These are phyloP conservation scores for Drosophila kohkoa DNA, from an alignment of 1,140 invertebrate species.

Conservation along the genomic window DNA sequence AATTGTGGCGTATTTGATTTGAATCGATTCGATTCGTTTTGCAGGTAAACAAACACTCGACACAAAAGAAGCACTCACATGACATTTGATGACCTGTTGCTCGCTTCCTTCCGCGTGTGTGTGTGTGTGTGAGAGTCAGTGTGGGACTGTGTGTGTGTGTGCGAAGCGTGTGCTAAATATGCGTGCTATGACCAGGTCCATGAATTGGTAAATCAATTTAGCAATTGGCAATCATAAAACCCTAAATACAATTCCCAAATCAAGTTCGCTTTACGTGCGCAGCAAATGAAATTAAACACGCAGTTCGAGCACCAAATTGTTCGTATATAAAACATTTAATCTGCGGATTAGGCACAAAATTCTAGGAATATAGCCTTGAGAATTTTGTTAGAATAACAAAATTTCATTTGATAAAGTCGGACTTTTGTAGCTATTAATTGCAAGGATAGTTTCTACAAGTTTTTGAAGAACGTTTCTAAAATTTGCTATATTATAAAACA, in stretches of 20 bases:
- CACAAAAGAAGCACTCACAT: slow-evolving; percentile 12
- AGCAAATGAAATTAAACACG: not conserved
- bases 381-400: no score
- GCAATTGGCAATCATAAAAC: not conserved
- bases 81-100: slow-evolving; percentile 36
- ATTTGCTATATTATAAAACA: no score
- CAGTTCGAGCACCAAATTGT: not conserved
- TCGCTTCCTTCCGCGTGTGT: not conserved
- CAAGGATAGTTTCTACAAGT: no score
- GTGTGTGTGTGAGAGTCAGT: no score
- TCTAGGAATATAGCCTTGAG: no score
- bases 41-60: slow-evolving; percentile 34
- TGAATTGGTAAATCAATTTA: slow-evolving; percentile 1
- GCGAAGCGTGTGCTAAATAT: not conserved
- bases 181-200: not conserved
- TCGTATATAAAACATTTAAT: not conserved
- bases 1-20: slow-evolving; percentile 39
- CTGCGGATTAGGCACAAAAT: not conserved
- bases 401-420: no score
- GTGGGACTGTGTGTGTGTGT: no score
- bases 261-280: not conserved
- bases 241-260: not conserved
- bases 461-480: no score
- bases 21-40: slow-evolving; percentile 31
- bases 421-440: no score